Evolutionary conservation across 2,888 invertebrate species (phyloP), one percentile per base, ranked within the genome.

Genomic region (Nebria brevicollis): DNA sequence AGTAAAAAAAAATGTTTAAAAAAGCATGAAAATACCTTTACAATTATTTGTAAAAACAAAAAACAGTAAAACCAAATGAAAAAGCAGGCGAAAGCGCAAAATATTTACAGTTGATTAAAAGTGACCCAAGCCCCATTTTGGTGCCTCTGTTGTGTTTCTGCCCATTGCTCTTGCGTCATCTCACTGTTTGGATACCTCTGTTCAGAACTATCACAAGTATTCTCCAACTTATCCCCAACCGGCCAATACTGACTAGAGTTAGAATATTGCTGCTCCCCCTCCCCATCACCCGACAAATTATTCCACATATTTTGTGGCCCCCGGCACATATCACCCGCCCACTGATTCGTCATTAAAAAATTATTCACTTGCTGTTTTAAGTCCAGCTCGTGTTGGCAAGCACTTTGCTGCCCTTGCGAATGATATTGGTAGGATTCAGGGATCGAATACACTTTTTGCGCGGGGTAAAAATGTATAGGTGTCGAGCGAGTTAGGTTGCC

Each of bases 71-170:
- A 85, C 70, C 86, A 87, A 87, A 87, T 70, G 70, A n/a, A 77
- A 72, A 77, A 81, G 73, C 77, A 77, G 73, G 77, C 81, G 85
- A 84, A 86, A 83, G 85, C 84, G 86, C 87, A 88, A 86, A 87
- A 88, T 88, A 88, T 88, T 89, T 89, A 89, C 89, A 89, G 87
- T 87, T 89, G 89, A 86, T 87, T 88, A 88, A 89, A 89, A 87
- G 88, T 87, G 87, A 89, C 89, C 89, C 89, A 89, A 87, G 88
- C 87, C 85, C 86, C 87, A 84, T 85, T 84, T 83, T 82, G 83
- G 82, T 83, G 78, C 82, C 54, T 76, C 81, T 83, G 83, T 83
- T 82, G 83, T 84, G 82, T 84, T 82, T 83, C 77, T 72, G 82
- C 79, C 73, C 83, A 80, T 80, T 83, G 83, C 82, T 82, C 76